Evolutionary conservation across 2,113 vertebrate genomes (phyloP).

Genomic region (Tor tambroides): DNA sequence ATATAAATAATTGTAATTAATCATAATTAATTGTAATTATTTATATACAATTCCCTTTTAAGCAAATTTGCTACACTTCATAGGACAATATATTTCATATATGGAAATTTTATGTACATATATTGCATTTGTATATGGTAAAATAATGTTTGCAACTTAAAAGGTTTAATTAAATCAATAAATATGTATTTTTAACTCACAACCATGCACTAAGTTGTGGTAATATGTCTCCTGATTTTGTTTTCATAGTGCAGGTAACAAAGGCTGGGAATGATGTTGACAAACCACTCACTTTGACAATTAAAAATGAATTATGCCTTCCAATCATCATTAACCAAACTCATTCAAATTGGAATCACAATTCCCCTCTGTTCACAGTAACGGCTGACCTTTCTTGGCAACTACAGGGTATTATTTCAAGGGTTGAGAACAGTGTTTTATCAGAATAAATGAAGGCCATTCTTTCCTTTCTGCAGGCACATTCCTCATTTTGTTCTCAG

Average conservation of each 20-base stretch:
- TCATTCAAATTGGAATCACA: background rate
- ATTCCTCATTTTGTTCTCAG: constrained; percentile 34
- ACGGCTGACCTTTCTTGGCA: background rate
- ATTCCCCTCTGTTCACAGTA: background rate
- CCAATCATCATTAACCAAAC: background rate
- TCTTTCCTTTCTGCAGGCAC: constrained; percentile 32
- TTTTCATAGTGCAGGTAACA: background rate
- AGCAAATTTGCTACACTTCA: no score
- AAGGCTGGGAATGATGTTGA: background rate
- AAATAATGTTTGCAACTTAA: no score
- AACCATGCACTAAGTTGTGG: background rate
- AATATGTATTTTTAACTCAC: no score
- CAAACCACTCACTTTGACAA: background rate
- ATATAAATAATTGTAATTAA: no score
- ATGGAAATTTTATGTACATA: no score
- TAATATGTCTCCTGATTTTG: background rate
- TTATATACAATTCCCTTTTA: no score
- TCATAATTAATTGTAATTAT: no score
- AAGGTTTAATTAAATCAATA: no score
- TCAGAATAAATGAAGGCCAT: constrained; percentile 47
- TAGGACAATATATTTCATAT: no score
- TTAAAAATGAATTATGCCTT: background rate
- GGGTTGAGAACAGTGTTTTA: constrained; percentile 38
- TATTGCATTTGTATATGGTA: no score
- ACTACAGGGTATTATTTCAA: constrained; percentile 15